phyloP scores from a whole-genome alignment of 1,140 invertebrate species.

The Laodelphax striatellus region DNA sequence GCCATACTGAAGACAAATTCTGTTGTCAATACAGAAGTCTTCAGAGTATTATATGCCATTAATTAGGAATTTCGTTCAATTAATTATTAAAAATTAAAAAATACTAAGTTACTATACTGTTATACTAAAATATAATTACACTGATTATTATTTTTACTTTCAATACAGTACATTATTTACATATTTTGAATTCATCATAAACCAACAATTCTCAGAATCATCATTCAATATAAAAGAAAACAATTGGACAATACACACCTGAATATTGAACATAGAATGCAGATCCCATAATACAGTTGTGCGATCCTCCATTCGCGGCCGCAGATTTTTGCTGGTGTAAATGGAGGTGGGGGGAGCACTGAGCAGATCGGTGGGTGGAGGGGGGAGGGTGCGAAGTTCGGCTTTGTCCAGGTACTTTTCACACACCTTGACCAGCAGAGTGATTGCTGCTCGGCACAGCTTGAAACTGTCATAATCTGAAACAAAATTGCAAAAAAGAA shows the following conservation, averaged over 20 bases:
- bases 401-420: conserved; percentile 48
- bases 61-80: too few relatives aligned
- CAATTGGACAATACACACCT: conserved; percentile 33
- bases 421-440: conserved; percentile 56
- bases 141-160: too few relatives aligned
- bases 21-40: too few relatives aligned
- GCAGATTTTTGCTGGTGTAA: conserved; percentile 45
- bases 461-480: conserved; percentile 55
- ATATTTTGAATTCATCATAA: too few relatives aligned
- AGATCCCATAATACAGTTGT: conserved; percentile 64
- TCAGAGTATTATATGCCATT: too few relatives aligned
- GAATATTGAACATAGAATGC: conserved; percentile 52
- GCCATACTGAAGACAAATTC: too few relatives aligned
- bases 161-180: too few relatives aligned
- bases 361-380: conserved; percentile 32
- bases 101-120: too few relatives aligned
- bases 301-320: conserved; percentile 78
- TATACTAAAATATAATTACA: too few relatives aligned
- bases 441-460: conserved; percentile 58
- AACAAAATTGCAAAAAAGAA: conserved; percentile 24
- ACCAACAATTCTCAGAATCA: too few relatives aligned
- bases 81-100: too few relatives aligned
- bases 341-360: conserved; percentile 29
- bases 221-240: too few relatives aligned
- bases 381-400: conserved; percentile 22